These are phyloP conservation scores for Siniperca obscura DNA, from an alignment of 2,797 vertebrate species.

Conservation along the genomic window DNA sequence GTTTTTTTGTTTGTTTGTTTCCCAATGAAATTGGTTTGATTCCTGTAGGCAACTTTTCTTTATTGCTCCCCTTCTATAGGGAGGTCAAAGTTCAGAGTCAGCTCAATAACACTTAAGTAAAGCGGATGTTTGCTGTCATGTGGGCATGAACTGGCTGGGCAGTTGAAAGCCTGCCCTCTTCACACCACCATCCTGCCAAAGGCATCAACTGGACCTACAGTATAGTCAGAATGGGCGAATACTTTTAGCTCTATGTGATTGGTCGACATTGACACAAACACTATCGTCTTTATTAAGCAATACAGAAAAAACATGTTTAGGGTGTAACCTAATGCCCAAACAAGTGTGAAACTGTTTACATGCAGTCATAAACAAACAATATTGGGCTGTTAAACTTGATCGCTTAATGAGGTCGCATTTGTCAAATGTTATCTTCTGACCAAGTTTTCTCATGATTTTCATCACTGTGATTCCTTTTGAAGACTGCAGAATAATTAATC, in stretches of 20 bases:
- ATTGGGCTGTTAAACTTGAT: background rate
- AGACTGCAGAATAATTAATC: conserved; percentile 6
- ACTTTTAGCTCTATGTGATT: background rate
- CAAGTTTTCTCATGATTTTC: conserved; percentile 1
- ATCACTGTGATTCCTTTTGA: background rate
- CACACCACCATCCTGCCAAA: conserved; percentile 35
- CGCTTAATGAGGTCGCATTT: conserved; percentile 15
- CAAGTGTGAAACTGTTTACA: background rate
- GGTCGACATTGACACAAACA: background rate
- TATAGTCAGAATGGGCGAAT: conserved; percentile 9
- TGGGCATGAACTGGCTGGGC: conserved; percentile 40
- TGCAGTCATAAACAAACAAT: background rate
- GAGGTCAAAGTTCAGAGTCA: conserved; percentile 54
- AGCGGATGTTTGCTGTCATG: conserved; percentile 52
- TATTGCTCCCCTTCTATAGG: conserved; percentile 14
- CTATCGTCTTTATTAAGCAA: background rate
- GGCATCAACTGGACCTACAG: conserved; percentile 19
- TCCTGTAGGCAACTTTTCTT: background rate
- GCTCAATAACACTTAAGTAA: conserved; percentile 45
- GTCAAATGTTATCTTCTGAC: background rate
- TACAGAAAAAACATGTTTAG: background rate
- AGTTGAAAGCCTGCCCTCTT: conserved; percentile 33
- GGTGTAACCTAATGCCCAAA: background rate
- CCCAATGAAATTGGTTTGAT: background rate
- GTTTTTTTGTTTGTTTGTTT: background rate